Evolutionary conservation across 2,113 vertebrate species (phyloP), one percentile per base, ranked within the genome.

Genomic region (Arothron firmamentum): DNA sequence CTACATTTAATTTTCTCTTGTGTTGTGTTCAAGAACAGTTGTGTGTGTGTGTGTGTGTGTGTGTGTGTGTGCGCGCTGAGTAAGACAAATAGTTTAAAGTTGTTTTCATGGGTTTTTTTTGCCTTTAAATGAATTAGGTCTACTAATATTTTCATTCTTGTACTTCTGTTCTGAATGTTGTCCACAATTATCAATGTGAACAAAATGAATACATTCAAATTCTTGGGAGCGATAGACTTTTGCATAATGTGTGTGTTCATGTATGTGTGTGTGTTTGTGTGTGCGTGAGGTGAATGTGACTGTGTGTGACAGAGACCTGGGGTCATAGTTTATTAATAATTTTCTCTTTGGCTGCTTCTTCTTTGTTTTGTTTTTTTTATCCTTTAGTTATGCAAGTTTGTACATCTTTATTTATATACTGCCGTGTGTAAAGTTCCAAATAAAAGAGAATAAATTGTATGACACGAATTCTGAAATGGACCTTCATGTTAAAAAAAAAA

Each of bases 351-450:
- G 73, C 70, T 85, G 80, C 80, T 77, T 82, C 80, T 77, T 82
- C 41, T 19, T 53, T 42, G 43, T 65, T 53, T 71, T 66, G 52
- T 62, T 64, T 56, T 54, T n/a, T 85, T 64, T 48, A 68, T 23
- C 67, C 75, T 81, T 92, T 94, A 94, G 94, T 92, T 90, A 88
- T 87, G 82, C 89, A 92, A 72, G 94, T 93, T 90, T 96, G 94
- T 96, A 94, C 45, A 68, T 85, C 92, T 92, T 93, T 92, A 97
- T 96, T 98, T 98, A 97, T 96, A 94, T 95, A 94, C 92, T 94
- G 92, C 77, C 46, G 78, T 88, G 75, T 90, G 90, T 93, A 94
- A 92, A 92, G 92, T 89, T 92, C 88, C 92, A 85, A 45, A 88
- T 93, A 92, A 92, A 81, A 92, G 92, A 93, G 88, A 91, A 92